Evolutionary conservation across 2,113 vertebrate genomes (phyloP), one percentile per base, ranked within the genome.

Genomic region (Murina feae): DNA sequence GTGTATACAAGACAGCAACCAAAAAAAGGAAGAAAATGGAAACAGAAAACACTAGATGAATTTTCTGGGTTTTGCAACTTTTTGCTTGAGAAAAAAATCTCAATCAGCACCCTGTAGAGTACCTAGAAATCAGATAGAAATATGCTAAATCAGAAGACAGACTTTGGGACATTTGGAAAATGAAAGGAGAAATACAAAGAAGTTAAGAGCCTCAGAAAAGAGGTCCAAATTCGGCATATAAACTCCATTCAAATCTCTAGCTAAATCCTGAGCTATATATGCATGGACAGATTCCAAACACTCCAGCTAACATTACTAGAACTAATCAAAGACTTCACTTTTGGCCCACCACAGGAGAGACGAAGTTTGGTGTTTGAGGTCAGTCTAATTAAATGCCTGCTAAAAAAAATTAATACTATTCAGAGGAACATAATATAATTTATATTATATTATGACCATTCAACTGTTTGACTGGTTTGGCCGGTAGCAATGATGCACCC

Each of bases 381-480:
- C 39, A 86, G 35, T 85, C 28, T 79, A 75, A 80, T 53, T 74
- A 84, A 86, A 53, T 71, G 23, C 18, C 69, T 91, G 21, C 32
- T 83, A 82, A 96, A 93, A 83, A 90, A 85, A 84, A 23, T 10
- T 32, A 82, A 63, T 53, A 35, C 2, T 53, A 25, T 68, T 78
- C 42, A 85, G n/a, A 94, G 79, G 69, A 92, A 88, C 44, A 82
- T 44, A 84, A 90, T 11, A 86, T 65, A 89, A 95, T 44, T 1
- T 60, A 60, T 60, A n/a, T n/a, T n/a, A n/a, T n/a, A n/a, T n/a
- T n/a, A n/a, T n/a, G n/a, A n/a, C 58, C 23, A 60, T 60, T 60
- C 58, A 60, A 60, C 58, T 11, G 25, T 60, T 60, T 4, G 1
- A 60, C 58, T 3, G 6, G 8, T 58, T 58, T 8, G 1, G 11